phyloP scores from a whole-genome alignment of 2,113 vertebrate species.

The Ceyx melanurus region DNA sequence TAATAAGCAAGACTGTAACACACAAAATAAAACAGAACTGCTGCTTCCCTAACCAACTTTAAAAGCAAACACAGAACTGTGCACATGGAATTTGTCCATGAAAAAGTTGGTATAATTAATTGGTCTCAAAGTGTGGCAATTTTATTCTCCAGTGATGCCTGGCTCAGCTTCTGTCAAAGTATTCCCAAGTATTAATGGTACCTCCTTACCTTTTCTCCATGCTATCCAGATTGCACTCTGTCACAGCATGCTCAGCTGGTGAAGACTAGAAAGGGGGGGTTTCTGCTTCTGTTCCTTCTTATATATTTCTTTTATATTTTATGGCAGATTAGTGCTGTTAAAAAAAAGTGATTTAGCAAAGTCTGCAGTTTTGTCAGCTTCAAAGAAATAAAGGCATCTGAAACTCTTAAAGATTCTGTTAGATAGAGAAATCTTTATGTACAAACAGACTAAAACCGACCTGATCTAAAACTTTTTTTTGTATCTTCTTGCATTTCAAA shows the following conservation, averaged over 20 bases:
- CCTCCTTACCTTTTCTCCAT: slow-evolving; percentile 31
- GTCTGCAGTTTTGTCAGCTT: neutral
- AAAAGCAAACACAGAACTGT: neutral
- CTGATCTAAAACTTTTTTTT: slow-evolving; percentile 3
- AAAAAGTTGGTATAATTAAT: neutral
- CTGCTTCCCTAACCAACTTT: neutral
- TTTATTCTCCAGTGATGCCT: neutral
- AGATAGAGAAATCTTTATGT: neutral
- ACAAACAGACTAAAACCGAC: neutral
- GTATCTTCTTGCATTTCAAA: neutral
- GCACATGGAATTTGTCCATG: neutral
- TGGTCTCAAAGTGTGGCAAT: neutral
- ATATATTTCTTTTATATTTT: neutral
- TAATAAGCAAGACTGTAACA: neutral
- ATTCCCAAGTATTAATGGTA: neutral
- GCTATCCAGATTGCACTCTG: neutral
- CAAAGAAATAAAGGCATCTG: neutral
- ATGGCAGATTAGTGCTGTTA: neutral
- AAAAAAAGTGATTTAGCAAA: neutral
- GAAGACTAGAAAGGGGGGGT: neutral
- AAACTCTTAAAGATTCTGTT: neutral
- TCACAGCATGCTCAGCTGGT: neutral
- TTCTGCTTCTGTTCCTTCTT: neutral
- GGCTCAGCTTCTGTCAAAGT: neutral
- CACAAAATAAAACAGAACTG: neutral